These are phyloP conservation scores for Seira sanloemensis DNA, from an alignment of 2,888 invertebrate species.

Conservation along the genomic window DNA sequence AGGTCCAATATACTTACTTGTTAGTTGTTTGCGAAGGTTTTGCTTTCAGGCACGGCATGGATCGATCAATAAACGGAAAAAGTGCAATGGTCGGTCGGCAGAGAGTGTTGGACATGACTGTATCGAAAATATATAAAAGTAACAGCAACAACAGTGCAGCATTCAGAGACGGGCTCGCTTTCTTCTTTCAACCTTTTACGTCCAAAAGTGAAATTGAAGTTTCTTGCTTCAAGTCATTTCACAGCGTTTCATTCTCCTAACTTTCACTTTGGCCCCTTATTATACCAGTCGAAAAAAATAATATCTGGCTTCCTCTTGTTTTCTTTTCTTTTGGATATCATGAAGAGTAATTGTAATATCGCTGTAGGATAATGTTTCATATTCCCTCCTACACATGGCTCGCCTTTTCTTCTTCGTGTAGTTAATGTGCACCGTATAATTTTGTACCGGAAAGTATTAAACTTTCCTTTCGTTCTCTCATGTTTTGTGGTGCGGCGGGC, in stretches of 20 bases:
- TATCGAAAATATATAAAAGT: neutral
- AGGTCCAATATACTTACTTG: neutral
- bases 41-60: too few relatives aligned
- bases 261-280: neutral
- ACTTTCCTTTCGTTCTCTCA: neutral
- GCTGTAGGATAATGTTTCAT: neutral
- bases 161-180: too few relatives aligned
- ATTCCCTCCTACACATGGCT: neutral
- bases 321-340: conserved; percentile 2
- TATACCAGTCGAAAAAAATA: neutral
- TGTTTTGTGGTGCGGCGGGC: neutral
- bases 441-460: neutral
- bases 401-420: neutral
- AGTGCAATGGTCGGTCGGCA: conserved; percentile 16
- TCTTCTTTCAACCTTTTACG: conserved; percentile 1
- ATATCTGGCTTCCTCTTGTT: conserved; percentile 3
- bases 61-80: conserved; percentile 1
- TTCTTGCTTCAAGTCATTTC: too few relatives aligned
- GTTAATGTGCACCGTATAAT: neutral
- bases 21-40: too few relatives aligned
- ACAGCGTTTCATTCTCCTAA: too few relatives aligned
- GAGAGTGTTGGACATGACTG: neutral
- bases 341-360: neutral
- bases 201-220: too few relatives aligned
- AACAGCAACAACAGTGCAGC: too few relatives aligned